These are phyloP conservation scores for Psammodynastes pulverulentus DNA, from an alignment of 2,113 vertebrate genomes.

Conservation along the genomic window DNA sequence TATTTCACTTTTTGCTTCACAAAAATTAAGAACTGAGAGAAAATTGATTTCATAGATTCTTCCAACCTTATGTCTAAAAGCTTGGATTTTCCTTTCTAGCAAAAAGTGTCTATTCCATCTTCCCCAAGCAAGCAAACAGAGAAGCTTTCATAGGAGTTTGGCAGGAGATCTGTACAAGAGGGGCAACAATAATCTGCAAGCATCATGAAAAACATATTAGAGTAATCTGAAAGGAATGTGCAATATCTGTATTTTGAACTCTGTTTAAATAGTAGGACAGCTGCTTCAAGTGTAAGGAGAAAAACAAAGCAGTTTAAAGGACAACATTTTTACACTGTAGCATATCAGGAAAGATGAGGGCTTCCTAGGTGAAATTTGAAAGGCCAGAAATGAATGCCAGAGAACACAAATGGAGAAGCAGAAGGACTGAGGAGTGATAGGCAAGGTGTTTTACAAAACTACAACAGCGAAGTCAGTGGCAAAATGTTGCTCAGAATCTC, in stretches of 20 bases:
- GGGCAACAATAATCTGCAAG: not conserved
- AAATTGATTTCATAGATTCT: not conserved
- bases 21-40: not conserved
- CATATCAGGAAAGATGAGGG: not conserved
- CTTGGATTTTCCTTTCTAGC: not conserved
- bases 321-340: not conserved
- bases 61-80: not conserved
- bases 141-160: not conserved
- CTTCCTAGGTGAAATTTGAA: not conserved
- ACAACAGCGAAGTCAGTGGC: not conserved
- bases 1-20: not conserved
- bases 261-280: not conserved
- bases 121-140: not conserved
- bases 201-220: not conserved
- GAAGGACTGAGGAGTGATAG: not conserved
- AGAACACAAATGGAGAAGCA: not conserved
- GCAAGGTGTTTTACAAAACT: not conserved
- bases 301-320: not conserved
- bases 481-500: not conserved
- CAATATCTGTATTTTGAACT: not conserved
- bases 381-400: not conserved
- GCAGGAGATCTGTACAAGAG: not conserved
- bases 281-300: not conserved
- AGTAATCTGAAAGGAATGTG: not conserved
- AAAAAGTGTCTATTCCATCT: too few species aligned